Conservation (phyloP, 2,797 vertebrate genomes). For the Semaprochilodus insignis region DNA sequence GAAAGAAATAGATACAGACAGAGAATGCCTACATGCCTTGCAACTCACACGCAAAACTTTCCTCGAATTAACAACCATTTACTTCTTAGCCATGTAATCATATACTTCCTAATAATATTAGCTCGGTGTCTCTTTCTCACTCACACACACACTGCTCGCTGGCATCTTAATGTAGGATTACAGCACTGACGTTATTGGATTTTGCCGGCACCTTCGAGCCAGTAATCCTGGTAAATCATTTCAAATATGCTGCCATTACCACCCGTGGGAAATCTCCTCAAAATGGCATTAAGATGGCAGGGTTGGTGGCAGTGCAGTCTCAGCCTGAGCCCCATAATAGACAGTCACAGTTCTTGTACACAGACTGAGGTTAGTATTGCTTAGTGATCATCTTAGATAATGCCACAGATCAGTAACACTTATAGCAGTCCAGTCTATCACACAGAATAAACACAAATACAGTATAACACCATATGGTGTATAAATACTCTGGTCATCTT, state of each 20-base stretch:
- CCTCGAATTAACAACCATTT: no score
- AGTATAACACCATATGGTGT: slow-evolving; percentile 1
- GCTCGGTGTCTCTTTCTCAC: not conserved
- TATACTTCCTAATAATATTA: not conserved
- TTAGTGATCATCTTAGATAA: slow-evolving; percentile 30
- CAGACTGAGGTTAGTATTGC: not conserved
- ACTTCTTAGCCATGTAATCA: no score
- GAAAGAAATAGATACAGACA: not conserved
- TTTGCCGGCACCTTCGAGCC: slow-evolving; percentile 65
- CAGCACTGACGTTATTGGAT: slow-evolving; percentile 65
- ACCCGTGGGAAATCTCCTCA: slow-evolving; percentile 72
- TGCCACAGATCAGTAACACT: slow-evolving; percentile 22
- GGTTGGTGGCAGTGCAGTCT: not conserved
- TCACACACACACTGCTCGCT: slow-evolving; percentile 16
- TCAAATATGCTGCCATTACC: slow-evolving; percentile 73
- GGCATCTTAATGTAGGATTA: slow-evolving; percentile 70
- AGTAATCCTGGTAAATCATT: slow-evolving; percentile 65
- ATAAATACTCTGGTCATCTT: not conserved
- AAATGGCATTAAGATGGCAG: slow-evolving; percentile 63
- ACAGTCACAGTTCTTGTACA: not conserved
- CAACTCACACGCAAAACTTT: not conserved
- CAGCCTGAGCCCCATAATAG: not conserved
- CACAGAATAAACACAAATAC: slow-evolving; percentile 23
- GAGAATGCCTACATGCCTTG: not conserved
- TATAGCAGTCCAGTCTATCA: not conserved